A percentile compares a stretch with the other conserved stretches of the same genome.
phyloP scores from a whole-genome alignment of 1,140 invertebrate genomes.

The Pogonus chalceus region DNA sequence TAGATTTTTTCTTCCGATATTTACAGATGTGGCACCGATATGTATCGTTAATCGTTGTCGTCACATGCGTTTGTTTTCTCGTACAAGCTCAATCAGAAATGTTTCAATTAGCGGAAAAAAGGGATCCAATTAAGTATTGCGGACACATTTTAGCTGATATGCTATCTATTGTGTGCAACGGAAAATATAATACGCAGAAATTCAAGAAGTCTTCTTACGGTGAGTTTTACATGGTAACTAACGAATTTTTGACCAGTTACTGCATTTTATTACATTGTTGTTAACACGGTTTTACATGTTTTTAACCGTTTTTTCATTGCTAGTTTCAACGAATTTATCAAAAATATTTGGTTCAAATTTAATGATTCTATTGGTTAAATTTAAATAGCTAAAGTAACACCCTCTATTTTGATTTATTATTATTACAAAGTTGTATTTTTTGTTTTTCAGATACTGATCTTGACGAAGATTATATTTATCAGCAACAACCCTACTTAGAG shows the following conservation, averaged over 20 bases:
- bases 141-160: slow-evolving; percentile 10
- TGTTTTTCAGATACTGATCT: neutral
- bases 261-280: too few relatives aligned
- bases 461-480: slow-evolving; percentile 3
- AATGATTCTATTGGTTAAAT: too few relatives aligned
- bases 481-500: neutral
- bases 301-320: too few relatives aligned
- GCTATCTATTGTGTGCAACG: slow-evolving; percentile 10
- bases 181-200: slow-evolving; percentile 8
- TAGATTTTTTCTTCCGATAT: neutral
- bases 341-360: too few relatives aligned
- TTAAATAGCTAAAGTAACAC: too few relatives aligned
- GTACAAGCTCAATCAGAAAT: neutral
- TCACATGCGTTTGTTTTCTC: neutral
- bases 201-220: neutral
- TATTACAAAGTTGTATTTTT: neutral
- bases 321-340: too few relatives aligned
- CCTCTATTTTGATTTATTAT: too few relatives aligned
- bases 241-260: neutral
- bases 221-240: neutral
- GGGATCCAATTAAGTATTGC: slow-evolving; percentile 8
- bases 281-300: too few relatives aligned
- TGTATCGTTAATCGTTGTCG: neutral
- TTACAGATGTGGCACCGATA: slow-evolving; percentile 2
- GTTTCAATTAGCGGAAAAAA: neutral